Evolutionary conservation across 2,797 vertebrate species (phyloP).

Genomic region (Rhincodon typus): DNA sequence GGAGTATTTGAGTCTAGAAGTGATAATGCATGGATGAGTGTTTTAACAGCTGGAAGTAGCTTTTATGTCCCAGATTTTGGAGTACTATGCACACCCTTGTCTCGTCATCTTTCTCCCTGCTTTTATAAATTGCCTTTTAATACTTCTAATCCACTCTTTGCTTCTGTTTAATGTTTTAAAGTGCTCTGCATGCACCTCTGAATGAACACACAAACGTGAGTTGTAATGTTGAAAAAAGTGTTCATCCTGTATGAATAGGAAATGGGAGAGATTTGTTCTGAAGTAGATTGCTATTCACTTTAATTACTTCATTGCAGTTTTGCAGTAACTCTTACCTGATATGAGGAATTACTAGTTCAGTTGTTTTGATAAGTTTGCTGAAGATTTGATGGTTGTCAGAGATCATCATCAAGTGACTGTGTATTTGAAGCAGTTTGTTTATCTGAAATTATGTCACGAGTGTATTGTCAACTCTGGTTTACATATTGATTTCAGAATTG

Average conservation of each 20-base stretch:
- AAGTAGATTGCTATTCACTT: background rate
- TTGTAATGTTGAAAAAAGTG: background rate
- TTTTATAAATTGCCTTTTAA: background rate
- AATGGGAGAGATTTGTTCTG: background rate
- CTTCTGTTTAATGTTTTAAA: background rate
- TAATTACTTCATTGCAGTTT: background rate
- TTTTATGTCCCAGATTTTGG: background rate
- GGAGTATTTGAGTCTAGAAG: background rate
- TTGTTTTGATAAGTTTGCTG: background rate
- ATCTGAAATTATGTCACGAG: too few species aligned
- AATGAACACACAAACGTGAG: background rate
- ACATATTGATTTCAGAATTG: too few species aligned
- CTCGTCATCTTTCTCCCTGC: background rate
- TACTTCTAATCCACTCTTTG: background rate
- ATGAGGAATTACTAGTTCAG: background rate
- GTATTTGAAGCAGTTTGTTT: too few species aligned
- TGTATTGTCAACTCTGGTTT: too few species aligned
- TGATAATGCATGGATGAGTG: background rate
- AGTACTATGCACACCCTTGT: background rate
- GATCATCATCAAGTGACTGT: too few species aligned
- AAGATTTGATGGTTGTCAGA: background rate
- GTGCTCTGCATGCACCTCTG: background rate
- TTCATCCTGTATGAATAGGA: background rate
- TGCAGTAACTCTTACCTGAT: background rate
- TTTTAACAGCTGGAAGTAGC: background rate